Evolutionary conservation across 2,797 vertebrate species (phyloP), one percentile per base, ranked within the genome.

Genomic region (Uromys caudimaculatus): DNA sequence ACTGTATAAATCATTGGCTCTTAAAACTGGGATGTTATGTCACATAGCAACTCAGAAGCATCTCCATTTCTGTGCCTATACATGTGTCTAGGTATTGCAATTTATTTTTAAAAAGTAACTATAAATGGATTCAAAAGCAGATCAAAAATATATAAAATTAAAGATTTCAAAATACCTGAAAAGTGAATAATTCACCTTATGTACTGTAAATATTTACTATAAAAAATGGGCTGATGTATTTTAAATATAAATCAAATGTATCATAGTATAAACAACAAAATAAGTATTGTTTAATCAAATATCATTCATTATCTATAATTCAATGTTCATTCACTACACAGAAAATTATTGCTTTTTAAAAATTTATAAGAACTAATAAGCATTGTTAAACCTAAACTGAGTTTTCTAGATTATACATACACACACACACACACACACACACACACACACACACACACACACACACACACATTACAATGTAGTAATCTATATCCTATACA

Each of bases 61-160:
- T 71, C 38, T 38, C 23, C 23, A 71, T 3, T 24, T 73, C 71
- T 41, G n/a, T 73, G n/a, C 73, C 73, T 44, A 14, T 44, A 27
- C 23, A 27, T 44, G 87, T 27, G n/a, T 23, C 35, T 38, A 71
- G 50, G 47, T 56, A 71, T 17, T 54, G 8, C 29, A 32, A n/a
- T 50, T 71, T 87, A 73, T 93, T 93, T 95, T 76, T 71, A 76
- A 19, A 91, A 32, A 82, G 6, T 85, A 94, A 69, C 32, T 32
- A 50, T 87, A 97, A 84, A 76, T 27, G 0, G 47, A 71, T 79
- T 16, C 19, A 71, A 69, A 89, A 19, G 29, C 12, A 87, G 23
- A 89, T 91, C 24, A 94, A 76, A 92, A 52, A 23, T 4, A 52
- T 58, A 23, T 90, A 35, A 82, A 83, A 94, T 47, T 75, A 73